Conservation (phyloP, 2,888 invertebrate species). For the Tenthredo distinguenda region DNA sequence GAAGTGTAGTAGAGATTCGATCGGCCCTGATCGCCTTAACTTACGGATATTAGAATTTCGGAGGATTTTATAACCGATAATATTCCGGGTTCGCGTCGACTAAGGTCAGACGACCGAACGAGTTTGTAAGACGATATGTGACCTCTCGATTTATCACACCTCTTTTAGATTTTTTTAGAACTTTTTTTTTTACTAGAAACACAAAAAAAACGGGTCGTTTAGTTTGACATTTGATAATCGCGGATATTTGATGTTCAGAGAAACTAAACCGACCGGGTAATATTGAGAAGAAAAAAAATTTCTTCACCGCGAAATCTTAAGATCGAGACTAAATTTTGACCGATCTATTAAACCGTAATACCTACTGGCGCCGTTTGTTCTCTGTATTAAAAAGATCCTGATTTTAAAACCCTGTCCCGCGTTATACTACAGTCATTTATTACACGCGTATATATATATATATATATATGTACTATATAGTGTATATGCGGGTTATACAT, state of each 20-base stretch:
- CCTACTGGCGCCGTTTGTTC: too few relatives aligned
- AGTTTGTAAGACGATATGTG: neutral
- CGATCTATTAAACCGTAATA: too few relatives aligned
- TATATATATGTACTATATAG: too few relatives aligned
- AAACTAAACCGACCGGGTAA: neutral
- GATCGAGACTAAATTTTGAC: too few relatives aligned
- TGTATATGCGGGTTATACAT: neutral
- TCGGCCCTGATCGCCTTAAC: neutral
- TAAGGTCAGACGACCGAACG: neutral
- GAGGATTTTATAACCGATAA: too few relatives aligned
- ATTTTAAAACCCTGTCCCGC: neutral
- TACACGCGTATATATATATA: neutral
- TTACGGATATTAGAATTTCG: too few relatives aligned
- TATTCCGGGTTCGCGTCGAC: too few relatives aligned
- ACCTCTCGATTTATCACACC: neutral
- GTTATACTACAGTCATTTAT: neutral
- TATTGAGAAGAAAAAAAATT: neutral
- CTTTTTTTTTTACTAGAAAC: neutral
- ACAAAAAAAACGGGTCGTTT: neutral
- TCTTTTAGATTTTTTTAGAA: neutral
- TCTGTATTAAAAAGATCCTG: neutral
- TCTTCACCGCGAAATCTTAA: too few relatives aligned
- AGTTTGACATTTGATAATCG: conserved; percentile 4
- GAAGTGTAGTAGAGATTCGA: neutral
- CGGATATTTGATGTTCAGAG: neutral